Conservation (phyloP, 2,797 vertebrate genomes). For the Brotula barbata region DNA sequence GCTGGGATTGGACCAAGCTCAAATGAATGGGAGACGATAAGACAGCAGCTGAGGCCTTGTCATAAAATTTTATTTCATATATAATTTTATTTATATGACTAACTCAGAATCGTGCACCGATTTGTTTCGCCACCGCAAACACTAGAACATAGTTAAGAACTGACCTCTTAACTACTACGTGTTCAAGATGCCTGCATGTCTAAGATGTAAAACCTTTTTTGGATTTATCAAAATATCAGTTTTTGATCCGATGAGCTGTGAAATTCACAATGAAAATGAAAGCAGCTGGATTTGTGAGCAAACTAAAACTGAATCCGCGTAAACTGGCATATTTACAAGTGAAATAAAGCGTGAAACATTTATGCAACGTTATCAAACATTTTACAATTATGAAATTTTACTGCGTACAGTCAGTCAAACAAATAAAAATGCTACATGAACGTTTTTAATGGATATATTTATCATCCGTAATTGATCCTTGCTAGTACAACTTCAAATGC, state of each 20-base stretch:
- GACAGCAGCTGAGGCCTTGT: slow-evolving; percentile 16
- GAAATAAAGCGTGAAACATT: no score
- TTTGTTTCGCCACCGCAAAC: not conserved
- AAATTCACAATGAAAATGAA: not conserved
- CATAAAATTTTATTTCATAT: slow-evolving; percentile 1
- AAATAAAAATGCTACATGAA: no score
- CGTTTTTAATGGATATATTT: no score
- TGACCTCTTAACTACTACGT: not conserved
- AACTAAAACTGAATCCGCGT: no score
- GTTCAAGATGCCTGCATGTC: no score
- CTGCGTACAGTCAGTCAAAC: no score
- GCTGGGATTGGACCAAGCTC: slow-evolving; percentile 37
- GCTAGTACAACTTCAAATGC: not conserved
- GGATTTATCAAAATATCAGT: no score
- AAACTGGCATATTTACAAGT: not conserved
- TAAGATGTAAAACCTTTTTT: no score
- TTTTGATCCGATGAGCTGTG: no score
- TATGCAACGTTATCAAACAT: no score
- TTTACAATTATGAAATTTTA: no score
- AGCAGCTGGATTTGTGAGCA: not conserved
- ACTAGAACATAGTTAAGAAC: not conserved
- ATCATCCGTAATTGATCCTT: not conserved
- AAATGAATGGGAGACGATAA: slow-evolving; percentile 37
- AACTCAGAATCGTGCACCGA: not conserved
- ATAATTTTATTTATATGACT: not conserved